Evolutionary conservation across 1,140 invertebrate genomes (phyloP), one percentile per base, ranked within the genome.

Genomic region (Apolygus lucorum): DNA sequence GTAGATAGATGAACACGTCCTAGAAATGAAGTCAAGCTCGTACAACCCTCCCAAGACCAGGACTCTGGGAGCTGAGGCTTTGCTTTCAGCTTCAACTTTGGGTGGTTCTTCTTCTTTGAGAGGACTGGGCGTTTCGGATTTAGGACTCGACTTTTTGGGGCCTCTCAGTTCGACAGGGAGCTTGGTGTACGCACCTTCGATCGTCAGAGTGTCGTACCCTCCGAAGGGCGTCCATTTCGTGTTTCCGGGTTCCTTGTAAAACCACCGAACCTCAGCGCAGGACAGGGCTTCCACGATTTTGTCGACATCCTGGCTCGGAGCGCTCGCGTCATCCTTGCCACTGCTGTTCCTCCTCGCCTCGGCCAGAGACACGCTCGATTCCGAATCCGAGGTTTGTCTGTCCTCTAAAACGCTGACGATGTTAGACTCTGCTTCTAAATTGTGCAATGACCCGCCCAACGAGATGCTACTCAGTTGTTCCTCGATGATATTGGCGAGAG

Each of bases 161-260:
- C 52, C 65, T 54, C 69, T 79, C 14, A 59, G 72, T n/a, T 66
- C 64, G n/a, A 17, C 11, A n/a, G 25, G 28, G 70, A 75, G 75
- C 65, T 82, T 79, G 72, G 83, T 77, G 79, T 84, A 88, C 64
- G 82, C 81, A 69, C 81, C 81, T 77, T 89, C 88, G 54, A 89
- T 86, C 70, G 85, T 80, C 22, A 89, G 75, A n/a, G 87, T 88
- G 77, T 90, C 88, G 74, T 87, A 89, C 21, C 88, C 88, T 74
- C 85, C 86, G 75, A 90, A 90, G 63, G 87, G 83, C 21, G 80
- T 81, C 88, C 88, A 90, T 74, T 84, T 82, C 76, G 88, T 87
- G 73, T 86, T 83, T 14, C 80, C 79, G 49, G 84, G 81, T 52
- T 82, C 79, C 77, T 86, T 87, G 74, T 88, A 88, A 77, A 89